These are phyloP conservation scores for Amphiduros pacificus DNA, from an alignment of 2,888 invertebrate genomes.

Conservation along the genomic window DNA sequence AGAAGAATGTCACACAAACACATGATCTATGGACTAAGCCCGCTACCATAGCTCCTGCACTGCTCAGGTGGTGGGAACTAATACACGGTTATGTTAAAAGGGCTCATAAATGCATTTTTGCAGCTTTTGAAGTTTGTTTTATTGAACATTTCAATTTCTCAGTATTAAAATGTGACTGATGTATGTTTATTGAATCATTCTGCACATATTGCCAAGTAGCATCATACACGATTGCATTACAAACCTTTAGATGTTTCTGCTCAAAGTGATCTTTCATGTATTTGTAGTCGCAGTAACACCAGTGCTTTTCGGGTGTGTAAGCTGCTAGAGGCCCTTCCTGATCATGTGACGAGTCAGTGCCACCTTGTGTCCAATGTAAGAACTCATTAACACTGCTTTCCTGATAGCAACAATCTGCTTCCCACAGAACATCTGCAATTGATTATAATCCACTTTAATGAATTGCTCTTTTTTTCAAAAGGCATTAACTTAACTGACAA, in stretches of 20 bases:
- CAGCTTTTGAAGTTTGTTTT: too few species aligned
- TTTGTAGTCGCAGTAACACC: constrained; percentile 86
- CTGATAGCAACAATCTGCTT: constrained; percentile 69
- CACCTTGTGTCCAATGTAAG: constrained; percentile 56
- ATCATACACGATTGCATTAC: too few species aligned
- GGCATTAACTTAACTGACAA: neutral
- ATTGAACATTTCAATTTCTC: too few species aligned
- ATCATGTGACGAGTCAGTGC: constrained; percentile 27
- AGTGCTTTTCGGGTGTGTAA: constrained; percentile 60
- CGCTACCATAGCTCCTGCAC: too few species aligned
- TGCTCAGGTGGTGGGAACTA: too few species aligned
- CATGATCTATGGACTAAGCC: too few species aligned
- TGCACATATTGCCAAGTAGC: too few species aligned
- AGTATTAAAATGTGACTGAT: too few species aligned
- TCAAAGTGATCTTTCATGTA: constrained; percentile 73
- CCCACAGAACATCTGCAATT: constrained; percentile 69
- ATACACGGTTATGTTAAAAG: too few species aligned
- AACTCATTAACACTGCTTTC: constrained; percentile 71
- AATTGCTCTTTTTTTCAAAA: neutral
- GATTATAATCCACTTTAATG: constrained; percentile 9
- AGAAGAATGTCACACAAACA: too few species aligned
- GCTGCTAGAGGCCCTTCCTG: constrained; percentile 44
- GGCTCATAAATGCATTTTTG: too few species aligned
- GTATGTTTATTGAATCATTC: too few species aligned
- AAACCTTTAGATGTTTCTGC: constrained; percentile 65